Base-by-base conservation (phyloP, 2,888 invertebrate genomes). In the Meghimatium bilineatum region DNA sequence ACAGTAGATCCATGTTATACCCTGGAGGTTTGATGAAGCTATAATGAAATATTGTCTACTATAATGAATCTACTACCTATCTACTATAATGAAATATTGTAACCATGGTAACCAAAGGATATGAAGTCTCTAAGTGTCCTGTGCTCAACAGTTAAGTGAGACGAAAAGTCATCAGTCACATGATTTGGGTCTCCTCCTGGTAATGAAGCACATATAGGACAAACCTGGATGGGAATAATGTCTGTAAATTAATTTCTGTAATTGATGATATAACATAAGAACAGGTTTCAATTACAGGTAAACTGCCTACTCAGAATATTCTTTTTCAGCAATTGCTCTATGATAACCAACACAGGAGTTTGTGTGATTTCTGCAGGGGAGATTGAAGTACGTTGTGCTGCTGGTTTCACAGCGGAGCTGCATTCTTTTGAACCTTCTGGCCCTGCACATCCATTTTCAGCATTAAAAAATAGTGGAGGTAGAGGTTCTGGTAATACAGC, bases 181-280 rank as follows among this genome's bases (percentile, higher is more conserved):
- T 98, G 96, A 95, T 99, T 99, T 87, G 98, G 98, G 94, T 99
- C 99, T 82, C 98, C 98, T 88, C 98, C 98, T 66, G 98, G 98
- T 95, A 97, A 95, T 87, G 98, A 97, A 87, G 99, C 99, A 95
- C 99, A 99, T 82, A 99, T 96, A 88, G 99, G 99, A 94, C 99
- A 99, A 84, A 99, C 97, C 96, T 98, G 94, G 32, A 87, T 86
- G 52, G 67, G 76, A 26, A 82, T 56, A 66, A 77, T 12, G 1
- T 32, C 20, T n/a, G 44, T 49, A n/a, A 1, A 32, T 32, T 63
- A 66, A 32, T 32, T 32, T 0, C 32, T 32, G 66, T 2, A 12
- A n/a, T 12, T 66, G 32, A 29, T 32, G 32, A 66, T 10, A 32
- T 66, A 66, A 32, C 66, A 32, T 17, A 14, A 29, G 66, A 66